phyloP scores from a whole-genome alignment of 2,888 invertebrate genomes.

The Drosophila melanocephala region DNA sequence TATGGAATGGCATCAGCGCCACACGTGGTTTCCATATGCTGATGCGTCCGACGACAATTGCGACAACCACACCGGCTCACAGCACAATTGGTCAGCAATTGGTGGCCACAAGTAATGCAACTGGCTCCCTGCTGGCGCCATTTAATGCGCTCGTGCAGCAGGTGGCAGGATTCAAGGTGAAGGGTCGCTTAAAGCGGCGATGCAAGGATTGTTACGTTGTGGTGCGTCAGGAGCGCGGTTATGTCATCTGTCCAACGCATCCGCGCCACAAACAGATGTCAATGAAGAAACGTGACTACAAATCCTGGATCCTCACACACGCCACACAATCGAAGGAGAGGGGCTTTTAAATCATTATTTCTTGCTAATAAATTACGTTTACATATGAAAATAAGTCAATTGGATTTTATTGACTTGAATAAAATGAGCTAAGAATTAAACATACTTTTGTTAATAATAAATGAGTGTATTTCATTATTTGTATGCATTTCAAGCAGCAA shows the following conservation, averaged over 20 bases:
- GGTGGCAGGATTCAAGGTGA: conserved; percentile 90
- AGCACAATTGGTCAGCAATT: conserved; percentile 28
- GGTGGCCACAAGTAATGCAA: conserved; percentile 15
- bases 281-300: conserved; percentile 89
- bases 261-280: conserved; percentile 94
- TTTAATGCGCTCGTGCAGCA: conserved; percentile 80
- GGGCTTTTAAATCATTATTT: conserved; percentile 61
- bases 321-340: conserved; percentile 88
- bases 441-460: not conserved
- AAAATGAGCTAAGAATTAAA: conserved; percentile 1
- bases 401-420: conserved; percentile 13
- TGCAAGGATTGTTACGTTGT: conserved; percentile 93
- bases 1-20: conserved; percentile 40
- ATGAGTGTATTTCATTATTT: not conserved
- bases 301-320: conserved; percentile 91
- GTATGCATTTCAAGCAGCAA: not conserved
- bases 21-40: conserved; percentile 75
- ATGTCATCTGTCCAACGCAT: conserved; percentile 91
- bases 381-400: conserved; percentile 11
- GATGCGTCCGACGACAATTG: conserved; percentile 51
- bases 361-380: conserved; percentile 28
- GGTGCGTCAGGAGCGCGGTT: conserved; percentile 88
- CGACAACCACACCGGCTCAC: conserved; percentile 18
- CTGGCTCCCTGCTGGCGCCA: conserved; percentile 68
- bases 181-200: conserved; percentile 88